These are phyloP conservation scores for Hedychridium roseum DNA, from an alignment of 2,888 invertebrate genomes.

Conservation along the genomic window DNA sequence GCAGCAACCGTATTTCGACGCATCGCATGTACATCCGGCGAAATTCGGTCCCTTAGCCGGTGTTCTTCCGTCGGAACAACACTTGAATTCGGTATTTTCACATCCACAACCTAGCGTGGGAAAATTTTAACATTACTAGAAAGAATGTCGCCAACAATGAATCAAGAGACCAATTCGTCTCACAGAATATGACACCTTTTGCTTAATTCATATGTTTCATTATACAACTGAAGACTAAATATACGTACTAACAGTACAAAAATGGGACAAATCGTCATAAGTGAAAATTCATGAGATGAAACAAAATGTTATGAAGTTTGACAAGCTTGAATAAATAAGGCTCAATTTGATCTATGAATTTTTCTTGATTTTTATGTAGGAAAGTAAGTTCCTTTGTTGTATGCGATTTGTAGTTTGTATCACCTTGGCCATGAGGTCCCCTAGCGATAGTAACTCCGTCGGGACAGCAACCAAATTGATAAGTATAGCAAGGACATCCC, in stretches of 20 bases:
- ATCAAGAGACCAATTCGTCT: background rate
- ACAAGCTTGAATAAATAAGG: too few relatives aligned
- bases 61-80: conserved; percentile 85
- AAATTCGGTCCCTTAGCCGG: conserved; percentile 79
- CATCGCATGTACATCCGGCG: conserved; percentile 83
- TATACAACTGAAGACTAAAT: too few relatives aligned
- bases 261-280: too few relatives aligned
- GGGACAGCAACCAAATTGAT: conserved; percentile 90
- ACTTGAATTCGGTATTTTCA: conserved; percentile 77
- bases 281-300: too few relatives aligned
- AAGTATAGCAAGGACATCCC: conserved; percentile 86
- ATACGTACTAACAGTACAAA: too few relatives aligned
- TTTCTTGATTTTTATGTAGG: too few relatives aligned
- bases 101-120: conserved; percentile 84
- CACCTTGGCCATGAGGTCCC: conserved; percentile 75
- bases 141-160: background rate
- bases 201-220: background rate
- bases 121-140: conserved; percentile 35
- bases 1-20: conserved; percentile 85
- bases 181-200: too few relatives aligned
- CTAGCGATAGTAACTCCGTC: conserved; percentile 81
- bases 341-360: too few relatives aligned
- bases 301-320: too few relatives aligned
- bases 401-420: too few relatives aligned
- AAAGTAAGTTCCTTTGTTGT: too few relatives aligned